Base-by-base conservation (phyloP, 2,888 invertebrate genomes). In the Smittia sp. region DNA sequence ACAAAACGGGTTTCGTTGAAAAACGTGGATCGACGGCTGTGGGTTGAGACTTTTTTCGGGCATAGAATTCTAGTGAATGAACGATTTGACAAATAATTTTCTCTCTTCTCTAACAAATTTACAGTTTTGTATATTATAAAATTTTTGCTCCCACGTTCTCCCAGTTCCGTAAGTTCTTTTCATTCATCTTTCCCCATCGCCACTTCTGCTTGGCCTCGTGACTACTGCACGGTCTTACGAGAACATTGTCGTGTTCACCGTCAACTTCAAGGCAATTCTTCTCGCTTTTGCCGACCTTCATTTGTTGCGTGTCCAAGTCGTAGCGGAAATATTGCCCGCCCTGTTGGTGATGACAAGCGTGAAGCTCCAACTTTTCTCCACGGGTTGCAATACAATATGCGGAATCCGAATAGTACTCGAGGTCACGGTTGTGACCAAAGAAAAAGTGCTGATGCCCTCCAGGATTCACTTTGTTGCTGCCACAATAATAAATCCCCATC, bases 291-390 rank as follows among this genome's bases (percentile, higher is more conserved):
- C 41, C 41, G 27, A 22, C 25, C 25, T 72, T 32, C 20, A 72
- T 72, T 24, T 62, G 58, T 9, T 72, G 58, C 2, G 38, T 72
- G 20, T 62, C 62, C 32, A 72, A 79, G 76, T 91, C 87, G 79
- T 94, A 96, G 77, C 88, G 87, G 92, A 95, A 98, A 76, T 92
- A 85, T 81, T 98, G 98, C 83, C 98, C 97, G 1, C 97, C 97
- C 74, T 92, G 90, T 79, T 91, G 90, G 0, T 93, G 90, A 79
- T 98, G 97, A 77, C 98, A 98, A 9, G 87, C 85, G 85, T 91
- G 98, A 75, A 97, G 83, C 25, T 41, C 13, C 0, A 69, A 6
- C 1, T 3, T 24, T 6, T 41, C 85, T 76, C 84, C 84, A 0
- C 85, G 85, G 0, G 95, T 90, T 80, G 98, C 97, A 84, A 96